Base-by-base conservation (phyloP, 2,888 invertebrate species). In the Griposia aprilina region DNA sequence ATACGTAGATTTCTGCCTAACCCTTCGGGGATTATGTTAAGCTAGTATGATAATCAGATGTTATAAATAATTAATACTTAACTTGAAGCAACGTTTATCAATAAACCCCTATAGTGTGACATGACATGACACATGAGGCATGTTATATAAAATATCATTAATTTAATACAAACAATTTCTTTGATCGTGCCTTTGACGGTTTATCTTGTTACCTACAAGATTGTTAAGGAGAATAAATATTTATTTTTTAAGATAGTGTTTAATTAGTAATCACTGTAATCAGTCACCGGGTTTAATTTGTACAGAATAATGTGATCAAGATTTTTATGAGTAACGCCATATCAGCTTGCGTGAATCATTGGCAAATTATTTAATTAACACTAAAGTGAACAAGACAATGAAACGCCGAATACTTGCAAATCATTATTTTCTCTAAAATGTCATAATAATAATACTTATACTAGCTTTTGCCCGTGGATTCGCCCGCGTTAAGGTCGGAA, bases 301-400 rank as follows among this genome's bases (percentile, higher is more conserved):
- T 45, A 30, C 20, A 57, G 2, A 11, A 36, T 48, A 17, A 13
- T 62, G 2, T 26, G 23, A 26, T 23, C 8, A 76, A 30, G 15
- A 48, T 26, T 74, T 45, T 75, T 48, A 26, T 26, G 30, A 23
- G 48, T 57, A 45, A n/a, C 4, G n/a, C n/a, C 30, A 57, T 45
- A n/a, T 23, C 41, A 45, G 52, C 4, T 57, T n/a, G 13, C 45
- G 57, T 45, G 30, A 76, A 76, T 62, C 26, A 62, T 30, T 74
- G 7, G 4, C 41, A 52, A 41, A 26, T 36, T 36, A 23, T 41
- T 23, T 11, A 63, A 41, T 36, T 11, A 7, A 63, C 23, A n/a
- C 17, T 65, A 20, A 50, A 67, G 13, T 20, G 3, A 48, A 26
- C 7, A 48, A 20, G 26, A 20, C 50, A 20, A 20, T 48, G 66